These are phyloP conservation scores for Doris montereyensis DNA, from an alignment of 2,888 invertebrate species.

Conservation along the genomic window DNA sequence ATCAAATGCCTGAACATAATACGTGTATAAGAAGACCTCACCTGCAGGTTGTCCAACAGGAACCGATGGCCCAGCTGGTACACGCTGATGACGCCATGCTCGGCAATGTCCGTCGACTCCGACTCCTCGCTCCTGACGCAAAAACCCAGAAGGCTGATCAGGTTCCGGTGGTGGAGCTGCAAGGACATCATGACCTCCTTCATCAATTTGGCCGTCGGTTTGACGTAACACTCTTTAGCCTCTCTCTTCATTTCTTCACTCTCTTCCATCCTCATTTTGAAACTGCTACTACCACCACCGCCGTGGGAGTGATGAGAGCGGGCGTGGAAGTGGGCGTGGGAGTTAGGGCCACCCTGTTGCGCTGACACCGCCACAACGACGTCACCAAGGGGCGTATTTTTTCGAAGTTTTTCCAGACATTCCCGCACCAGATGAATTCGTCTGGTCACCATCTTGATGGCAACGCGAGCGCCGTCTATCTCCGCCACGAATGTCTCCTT, in stretches of 20 bases:
- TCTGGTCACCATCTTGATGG: slow-evolving; percentile 69
- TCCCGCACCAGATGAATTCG: slow-evolving; percentile 64
- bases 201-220: slow-evolving; percentile 69
- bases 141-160: slow-evolving; percentile 64
- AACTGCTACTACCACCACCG: too few relatives aligned
- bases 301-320: too few relatives aligned
- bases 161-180: slow-evolving; percentile 65
- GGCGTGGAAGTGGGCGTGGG: too few relatives aligned
- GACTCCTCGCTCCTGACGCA: slow-evolving; percentile 69
- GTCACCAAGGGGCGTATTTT: not conserved
- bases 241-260: slow-evolving; percentile 10
- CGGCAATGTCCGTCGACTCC: slow-evolving; percentile 64
- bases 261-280: too few relatives aligned
- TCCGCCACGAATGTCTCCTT: slow-evolving; percentile 67
- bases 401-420: slow-evolving; percentile 56
- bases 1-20: too few relatives aligned
- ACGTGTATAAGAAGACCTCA: too few relatives aligned
- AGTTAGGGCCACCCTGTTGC: not conserved
- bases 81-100: slow-evolving; percentile 66
- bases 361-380: not conserved
- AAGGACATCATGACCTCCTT: slow-evolving; percentile 67
- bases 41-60: slow-evolving; percentile 54
- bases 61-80: slow-evolving; percentile 64
- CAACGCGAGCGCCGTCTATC: slow-evolving; percentile 56
- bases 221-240: slow-evolving; percentile 57